These are phyloP conservation scores for Napeogenes inachia DNA, from an alignment of 2,888 invertebrate genomes.

Conservation along the genomic window DNA sequence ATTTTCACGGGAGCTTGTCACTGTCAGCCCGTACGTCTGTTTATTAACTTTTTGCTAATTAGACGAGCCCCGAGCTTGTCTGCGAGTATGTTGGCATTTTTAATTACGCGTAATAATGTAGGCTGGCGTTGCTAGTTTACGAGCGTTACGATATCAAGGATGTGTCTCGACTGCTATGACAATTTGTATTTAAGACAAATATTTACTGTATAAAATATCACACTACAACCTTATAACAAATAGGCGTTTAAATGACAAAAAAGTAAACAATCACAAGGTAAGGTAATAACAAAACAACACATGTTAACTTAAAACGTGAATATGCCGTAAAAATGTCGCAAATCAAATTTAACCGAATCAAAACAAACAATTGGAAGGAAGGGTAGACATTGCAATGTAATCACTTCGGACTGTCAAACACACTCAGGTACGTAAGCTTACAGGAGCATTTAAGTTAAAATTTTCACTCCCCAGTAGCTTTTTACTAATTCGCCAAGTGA, in stretches of 20 bases:
- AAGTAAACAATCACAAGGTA: background rate
- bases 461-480: constrained; percentile 77
- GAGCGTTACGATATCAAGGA: constrained; percentile 11
- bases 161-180: too few relatives aligned
- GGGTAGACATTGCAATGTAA: constrained; percentile 63
- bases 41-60: constrained; percentile 78
- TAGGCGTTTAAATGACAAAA: background rate
- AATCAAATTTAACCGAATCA: constrained; percentile 72
- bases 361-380: constrained; percentile 72
- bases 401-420: constrained; percentile 75
- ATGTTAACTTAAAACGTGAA: background rate
- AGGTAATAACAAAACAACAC: background rate
- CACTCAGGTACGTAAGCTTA: constrained; percentile 69
- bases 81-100: constrained; percentile 74
- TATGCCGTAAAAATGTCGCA: constrained; percentile 60
- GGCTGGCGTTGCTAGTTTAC: constrained; percentile 23
- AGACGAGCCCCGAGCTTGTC: constrained; percentile 66
- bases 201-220: too few relatives aligned
- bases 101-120: constrained; percentile 68
- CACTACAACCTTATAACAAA: too few relatives aligned
- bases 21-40: constrained; percentile 70
- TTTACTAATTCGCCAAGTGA: constrained; percentile 79
- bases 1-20: constrained; percentile 73
- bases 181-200: too few relatives aligned
- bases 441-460: constrained; percentile 75